Evolutionary conservation across 2,113 vertebrate genomes (phyloP).

Genomic region (Pimephales promelas): DNA sequence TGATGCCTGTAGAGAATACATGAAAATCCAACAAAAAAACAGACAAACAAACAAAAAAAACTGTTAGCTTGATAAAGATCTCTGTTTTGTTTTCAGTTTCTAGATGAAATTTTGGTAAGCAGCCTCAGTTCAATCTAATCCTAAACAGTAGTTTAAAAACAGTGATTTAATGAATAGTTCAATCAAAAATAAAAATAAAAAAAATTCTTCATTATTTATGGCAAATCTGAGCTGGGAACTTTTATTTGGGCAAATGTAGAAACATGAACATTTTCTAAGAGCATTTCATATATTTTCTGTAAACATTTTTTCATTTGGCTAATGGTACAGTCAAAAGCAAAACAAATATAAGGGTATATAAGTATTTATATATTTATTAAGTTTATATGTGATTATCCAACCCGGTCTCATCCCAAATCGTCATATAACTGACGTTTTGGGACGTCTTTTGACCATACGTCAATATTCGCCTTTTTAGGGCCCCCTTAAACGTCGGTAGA

Average conservation of each 20-base stretch:
- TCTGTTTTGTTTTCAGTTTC: background rate
- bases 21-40: constrained; percentile 17
- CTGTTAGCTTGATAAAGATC: background rate
- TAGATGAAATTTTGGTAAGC: too few species aligned
- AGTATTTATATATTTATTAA: background rate
- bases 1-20: constrained; percentile 81
- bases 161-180: too few species aligned
- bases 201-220: background rate
- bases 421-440: too few species aligned
- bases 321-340: background rate
- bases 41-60: constrained; percentile 31
- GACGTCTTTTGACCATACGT: too few species aligned
- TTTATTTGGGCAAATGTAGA: background rate
- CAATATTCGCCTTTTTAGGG: too few species aligned
- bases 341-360: background rate
- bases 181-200: background rate
- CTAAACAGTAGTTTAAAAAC: background rate
- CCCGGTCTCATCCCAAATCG: too few species aligned
- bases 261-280: background rate
- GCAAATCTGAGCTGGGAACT: background rate
- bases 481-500: too few species aligned
- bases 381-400: too few species aligned
- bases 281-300: background rate
- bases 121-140: background rate
- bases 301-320: background rate